Evolutionary conservation across 2,888 invertebrate genomes (phyloP).

Genomic region (Chymomyza amoena): DNA sequence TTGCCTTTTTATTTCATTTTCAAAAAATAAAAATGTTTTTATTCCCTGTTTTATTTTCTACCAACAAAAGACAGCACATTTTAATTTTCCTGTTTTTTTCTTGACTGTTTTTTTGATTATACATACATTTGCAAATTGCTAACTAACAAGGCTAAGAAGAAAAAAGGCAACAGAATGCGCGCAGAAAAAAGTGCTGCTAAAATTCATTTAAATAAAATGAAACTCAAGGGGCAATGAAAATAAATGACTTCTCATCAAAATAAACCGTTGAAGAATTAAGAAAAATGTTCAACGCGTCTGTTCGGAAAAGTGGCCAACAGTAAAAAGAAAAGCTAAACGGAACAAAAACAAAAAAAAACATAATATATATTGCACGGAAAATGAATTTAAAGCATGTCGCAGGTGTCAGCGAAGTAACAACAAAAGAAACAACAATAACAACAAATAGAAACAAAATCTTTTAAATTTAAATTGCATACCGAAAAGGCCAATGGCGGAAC

Average conservation of each 20-base stretch:
- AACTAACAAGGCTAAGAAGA: constrained; percentile 1
- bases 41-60: not conserved
- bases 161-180: not conserved
- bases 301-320: constrained; percentile 22
- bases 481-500: not conserved
- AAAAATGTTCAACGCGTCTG: constrained; percentile 49
- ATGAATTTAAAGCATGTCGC: constrained; percentile 55
- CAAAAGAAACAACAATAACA: not conserved
- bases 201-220: constrained; percentile 45
- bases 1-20: not conserved
- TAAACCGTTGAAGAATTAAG: constrained; percentile 70
- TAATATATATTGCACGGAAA: constrained; percentile 20
- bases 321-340: constrained; percentile 13
- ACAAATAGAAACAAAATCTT: constrained; percentile 45
- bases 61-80: not conserved
- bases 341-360: too few relatives aligned
- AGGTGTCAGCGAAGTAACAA: constrained; percentile 44
- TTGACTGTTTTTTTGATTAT: not conserved
- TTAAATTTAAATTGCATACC: constrained; percentile 38
- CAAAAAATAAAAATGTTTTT: not conserved
- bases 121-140: not conserved
- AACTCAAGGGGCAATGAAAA: constrained; percentile 58
- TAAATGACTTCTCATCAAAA: constrained; percentile 69
- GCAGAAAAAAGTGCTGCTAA: constrained; percentile 4
- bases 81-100: not conserved